Conservation (phyloP, 1,140 invertebrate species). For the Drosophila suzukii region DNA sequence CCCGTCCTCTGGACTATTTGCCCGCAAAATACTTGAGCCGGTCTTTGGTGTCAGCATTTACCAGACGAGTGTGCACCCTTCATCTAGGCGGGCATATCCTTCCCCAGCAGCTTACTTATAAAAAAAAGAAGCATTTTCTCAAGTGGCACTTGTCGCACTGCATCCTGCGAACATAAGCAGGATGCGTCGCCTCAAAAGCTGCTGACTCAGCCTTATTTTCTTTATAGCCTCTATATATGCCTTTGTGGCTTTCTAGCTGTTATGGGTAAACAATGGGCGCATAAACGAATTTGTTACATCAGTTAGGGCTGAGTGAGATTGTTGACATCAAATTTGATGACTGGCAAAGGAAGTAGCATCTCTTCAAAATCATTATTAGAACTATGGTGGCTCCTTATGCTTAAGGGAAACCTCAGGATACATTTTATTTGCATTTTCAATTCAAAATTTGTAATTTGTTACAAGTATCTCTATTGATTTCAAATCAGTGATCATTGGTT, state of each 20-base stretch:
- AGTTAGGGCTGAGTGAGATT: constrained; percentile 39
- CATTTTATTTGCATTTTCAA: not conserved
- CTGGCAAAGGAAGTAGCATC: constrained; percentile 2
- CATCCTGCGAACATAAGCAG: constrained; percentile 53
- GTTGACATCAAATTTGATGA: constrained; percentile 49
- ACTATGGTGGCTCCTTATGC: no score
- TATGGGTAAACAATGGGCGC: constrained; percentile 49
- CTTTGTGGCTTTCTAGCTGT: constrained; percentile 16
- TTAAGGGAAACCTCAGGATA: constrained; percentile 1
- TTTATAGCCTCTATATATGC: not conserved
- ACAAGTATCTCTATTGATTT: not conserved
- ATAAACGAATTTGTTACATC: constrained; percentile 55
- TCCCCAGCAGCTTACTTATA: constrained; percentile 3
- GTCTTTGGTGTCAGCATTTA: constrained; percentile 80
- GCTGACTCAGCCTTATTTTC: constrained; percentile 41
- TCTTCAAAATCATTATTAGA: constrained; percentile 30
- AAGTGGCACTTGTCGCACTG: constrained; percentile 45
- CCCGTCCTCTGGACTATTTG: constrained; percentile 64
- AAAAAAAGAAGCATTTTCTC: constrained; percentile 48
- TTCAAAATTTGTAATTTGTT: not conserved
- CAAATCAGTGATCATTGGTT: not conserved
- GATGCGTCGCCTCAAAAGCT: constrained; percentile 34
- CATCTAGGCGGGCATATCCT: constrained; percentile 17
- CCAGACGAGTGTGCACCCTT: constrained; percentile 57
- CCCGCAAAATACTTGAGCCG: constrained; percentile 76